Conservation (phyloP, 2,888 invertebrate species). For the Vandiemenella viatica region DNA sequence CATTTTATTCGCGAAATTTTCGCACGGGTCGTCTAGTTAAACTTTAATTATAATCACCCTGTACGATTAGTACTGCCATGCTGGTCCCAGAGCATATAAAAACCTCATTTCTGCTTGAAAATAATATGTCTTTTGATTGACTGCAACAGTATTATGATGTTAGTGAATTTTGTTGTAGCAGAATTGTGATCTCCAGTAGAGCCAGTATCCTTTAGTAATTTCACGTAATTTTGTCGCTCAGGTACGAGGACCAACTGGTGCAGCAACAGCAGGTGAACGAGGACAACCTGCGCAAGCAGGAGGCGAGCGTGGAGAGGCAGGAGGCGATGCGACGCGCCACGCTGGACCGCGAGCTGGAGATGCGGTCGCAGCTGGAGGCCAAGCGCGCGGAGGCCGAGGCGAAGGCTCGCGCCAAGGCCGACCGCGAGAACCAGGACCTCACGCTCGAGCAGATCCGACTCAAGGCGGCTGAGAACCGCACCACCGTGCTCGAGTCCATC, state of each 20-base stretch:
- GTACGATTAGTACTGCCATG: too few species aligned
- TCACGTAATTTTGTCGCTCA: conserved; percentile 15
- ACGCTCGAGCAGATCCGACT: conserved; percentile 85
- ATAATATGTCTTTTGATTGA: too few species aligned
- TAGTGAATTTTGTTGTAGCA: too few species aligned
- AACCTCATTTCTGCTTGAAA: too few species aligned
- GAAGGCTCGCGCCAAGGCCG: conserved; percentile 75
- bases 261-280: conserved; percentile 89
- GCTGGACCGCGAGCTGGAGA: conserved; percentile 89
- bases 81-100: too few species aligned
- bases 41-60: too few species aligned
- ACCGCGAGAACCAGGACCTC: conserved; percentile 91
- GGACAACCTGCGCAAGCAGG: conserved; percentile 83
- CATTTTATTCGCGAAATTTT: too few species aligned
- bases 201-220: too few species aligned
- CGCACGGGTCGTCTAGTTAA: too few species aligned
- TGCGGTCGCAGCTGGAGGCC: conserved; percentile 83
- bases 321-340: conserved; percentile 87
- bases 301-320: conserved; percentile 94
- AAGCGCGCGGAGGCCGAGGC: conserved; percentile 84
- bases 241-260: conserved; percentile 72
- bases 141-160: too few species aligned
- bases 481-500: conserved; percentile 91
- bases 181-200: too few species aligned
- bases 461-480: conserved; percentile 79